Base-by-base conservation (phyloP, 1,140 invertebrate species). In the Dolichoris vasculosae region DNA sequence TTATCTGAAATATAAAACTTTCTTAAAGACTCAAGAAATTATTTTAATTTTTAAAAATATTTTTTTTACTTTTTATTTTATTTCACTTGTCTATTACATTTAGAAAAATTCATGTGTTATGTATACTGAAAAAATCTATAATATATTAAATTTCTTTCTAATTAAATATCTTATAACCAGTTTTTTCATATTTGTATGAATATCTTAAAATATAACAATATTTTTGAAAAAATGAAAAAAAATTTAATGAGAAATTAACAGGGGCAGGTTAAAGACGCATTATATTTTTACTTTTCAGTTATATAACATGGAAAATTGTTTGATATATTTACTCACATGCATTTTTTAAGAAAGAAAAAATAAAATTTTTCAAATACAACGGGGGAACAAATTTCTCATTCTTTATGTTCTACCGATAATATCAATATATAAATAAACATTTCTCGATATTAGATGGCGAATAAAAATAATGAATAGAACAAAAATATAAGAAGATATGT, bases 391-490 rank as follows among this genome's bases (percentile, higher is more conserved):
- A 86, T 76, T 86, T 82, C 32, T 89, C 64, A 85, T 89, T 88
- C 87, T 90, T 91, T 91, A 88, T 88, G 89, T 89, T n/a, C n/a
- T 91, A 91, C 89, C 90, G 90, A 91, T 92, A 82, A 85, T 81
- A 85, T 48, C 81, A 85, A 81, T 43, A 89, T 92, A 91, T 92
- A 92, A 84, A 92, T 92, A 92, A 89, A 90, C 92, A 92, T 92
- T 91, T 89, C 87, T 90, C 90, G 90, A 91, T 90, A 89, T 88
- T 90, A 90, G 88, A 87, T 88, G 88, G 87, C 69, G 43, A 69
- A 82, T 64, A 86, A 83, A 87, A 86, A 17, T 67, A 79, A 78
- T 86, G 87, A 77, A n/a, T n/a, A n/a, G n/a, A n/a, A n/a, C n/a
- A n/a, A 55, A 64, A 67, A n/a, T 48, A 86, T 87, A 79, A 77